Base-by-base conservation (phyloP, 2,888 invertebrate species). In the Drosophila helvetica region DNA sequence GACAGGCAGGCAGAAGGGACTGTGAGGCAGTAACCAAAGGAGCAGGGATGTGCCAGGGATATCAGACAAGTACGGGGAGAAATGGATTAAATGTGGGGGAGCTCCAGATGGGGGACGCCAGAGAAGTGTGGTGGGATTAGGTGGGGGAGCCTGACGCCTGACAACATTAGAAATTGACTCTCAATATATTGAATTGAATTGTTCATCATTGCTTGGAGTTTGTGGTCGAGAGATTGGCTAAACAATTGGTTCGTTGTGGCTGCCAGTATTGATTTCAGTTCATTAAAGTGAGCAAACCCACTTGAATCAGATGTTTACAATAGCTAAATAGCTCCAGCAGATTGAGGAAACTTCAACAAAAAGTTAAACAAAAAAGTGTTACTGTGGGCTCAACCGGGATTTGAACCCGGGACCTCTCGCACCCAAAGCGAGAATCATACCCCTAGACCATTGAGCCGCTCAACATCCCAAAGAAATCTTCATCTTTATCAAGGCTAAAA, bases 341-440 rank as follows among this genome's bases (percentile, higher is more conserved):
- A 19, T 22, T 22, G 30, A 18, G 12, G 12, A 12, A 12, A 2
- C 27, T 9, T 3, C 27, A 27, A 27, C 27, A 9, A 27, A 27
- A 27, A 0, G 27, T 33, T 12, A 1, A 10, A 22, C 22, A 1
- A 12, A 38, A 38, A 15, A 38, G 15, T 38, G 15, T 6, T n/a
- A 38, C 38, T 2, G 7, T 7, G 93, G 93, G 93, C 93, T 93
- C 92, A 93, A 92, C 93, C 93, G 93, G 93, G 93, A 93, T 93
- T 93, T 93, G 93, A 93, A 93, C 93, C 93, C 93, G 93, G 93
- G 93, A 93, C 93, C 93, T 93, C 93, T 93, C 93, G 93, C 93
- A 93, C 93, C 93, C 93, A 93, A 93, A 93, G 93, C 93, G 93
- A 93, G 92, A 93, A 93, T 93, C 93, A 93, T 93, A 93, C 93